Base-by-base conservation (phyloP, 92 coral and sea anemone species). In the Epizoanthus ramosus region DNA sequence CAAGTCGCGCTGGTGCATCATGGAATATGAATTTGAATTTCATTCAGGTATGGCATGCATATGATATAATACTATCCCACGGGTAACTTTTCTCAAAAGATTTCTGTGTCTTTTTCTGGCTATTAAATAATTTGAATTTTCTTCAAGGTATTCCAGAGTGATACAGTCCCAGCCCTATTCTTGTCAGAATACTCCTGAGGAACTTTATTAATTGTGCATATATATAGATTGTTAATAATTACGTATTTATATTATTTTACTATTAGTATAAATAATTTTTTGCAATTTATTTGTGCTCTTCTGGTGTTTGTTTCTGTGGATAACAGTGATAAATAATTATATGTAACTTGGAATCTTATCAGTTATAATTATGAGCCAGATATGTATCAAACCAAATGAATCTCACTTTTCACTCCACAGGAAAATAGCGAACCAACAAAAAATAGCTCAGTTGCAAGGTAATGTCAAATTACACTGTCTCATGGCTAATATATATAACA, bases 1-100 rank as follows among this genome's bases (percentile, higher is more conserved):
- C 99, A 69, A 96, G 99, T 50, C 96, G 99, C 16, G 89, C 89
- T 22, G 93, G 96, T 82, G 84, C 99, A 43, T 77, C 93, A 79
- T 90, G 94, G 94, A 89, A 90, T 57, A 86, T 89, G 8, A 94
- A 86, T 73, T 89, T 91, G 72, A 92, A 90, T 87, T 83, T 92
- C 50, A 88, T 96, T 24, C 99, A 96, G 93, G 95, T 92, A 80
- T 28, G 73, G 56, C 2, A 4, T 71, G 6, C 18, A 71, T 71
- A n/a, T 7, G 47, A 16, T n/a, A 31, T 68, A 31, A 31, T 37
- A 66, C 14, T 37, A 37, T 37, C 43, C 5, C 6, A 37, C 5
- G 6, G 43, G 43, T 37, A 37, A 5, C 6, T 37, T 37, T 2
- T 28, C 43, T 37, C 43, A 1, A 37, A n/a, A n/a, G n/a, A n/a